Evolutionary conservation across 2,888 invertebrate species (phyloP).

Genomic region (Tetranychus piercei): DNA sequence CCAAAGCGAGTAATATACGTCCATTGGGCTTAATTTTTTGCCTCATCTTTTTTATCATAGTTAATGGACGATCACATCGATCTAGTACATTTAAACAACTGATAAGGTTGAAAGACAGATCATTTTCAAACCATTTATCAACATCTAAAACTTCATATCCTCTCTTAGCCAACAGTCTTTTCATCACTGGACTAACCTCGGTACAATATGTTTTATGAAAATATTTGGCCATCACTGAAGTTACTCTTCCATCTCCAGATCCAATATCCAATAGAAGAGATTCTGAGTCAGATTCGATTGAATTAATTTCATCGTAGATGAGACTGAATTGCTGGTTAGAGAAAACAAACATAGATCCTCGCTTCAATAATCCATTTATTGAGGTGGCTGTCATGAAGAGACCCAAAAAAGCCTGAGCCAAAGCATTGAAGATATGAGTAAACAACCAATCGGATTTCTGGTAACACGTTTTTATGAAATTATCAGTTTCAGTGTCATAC

Average conservation of each 20-base stretch:
- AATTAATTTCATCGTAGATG: constrained; percentile 36
- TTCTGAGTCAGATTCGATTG: constrained; percentile 24
- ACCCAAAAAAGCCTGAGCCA: constrained; percentile 63
- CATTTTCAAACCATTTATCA: constrained; percentile 44
- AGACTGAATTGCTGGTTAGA: constrained; percentile 58
- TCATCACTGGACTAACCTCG: constrained; percentile 77
- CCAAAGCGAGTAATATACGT: constrained; percentile 63
- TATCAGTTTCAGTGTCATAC: constrained; percentile 52
- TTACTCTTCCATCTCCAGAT: constrained; percentile 88
- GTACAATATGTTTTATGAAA: constrained; percentile 63
- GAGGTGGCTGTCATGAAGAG: constrained; percentile 86
- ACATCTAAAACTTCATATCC: constrained; percentile 54
- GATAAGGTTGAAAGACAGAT: constrained; percentile 48
- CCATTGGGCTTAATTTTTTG: constrained; percentile 50
- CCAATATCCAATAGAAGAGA: constrained; percentile 56
- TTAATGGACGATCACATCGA: constrained; percentile 65
- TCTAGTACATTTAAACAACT: constrained; percentile 83
- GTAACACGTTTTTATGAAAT: constrained; percentile 52
- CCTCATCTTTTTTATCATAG: constrained; percentile 55
- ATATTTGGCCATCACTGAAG: constrained; percentile 53
- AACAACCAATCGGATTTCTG: constrained; percentile 67
- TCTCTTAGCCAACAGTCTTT: constrained; percentile 51
- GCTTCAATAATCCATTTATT: constrained; percentile 73
- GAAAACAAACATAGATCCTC: constrained; percentile 93
- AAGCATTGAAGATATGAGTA: constrained; percentile 70